Base-by-base conservation (phyloP, 1,140 invertebrate genomes). In the Coenobita brevimanus region DNA sequence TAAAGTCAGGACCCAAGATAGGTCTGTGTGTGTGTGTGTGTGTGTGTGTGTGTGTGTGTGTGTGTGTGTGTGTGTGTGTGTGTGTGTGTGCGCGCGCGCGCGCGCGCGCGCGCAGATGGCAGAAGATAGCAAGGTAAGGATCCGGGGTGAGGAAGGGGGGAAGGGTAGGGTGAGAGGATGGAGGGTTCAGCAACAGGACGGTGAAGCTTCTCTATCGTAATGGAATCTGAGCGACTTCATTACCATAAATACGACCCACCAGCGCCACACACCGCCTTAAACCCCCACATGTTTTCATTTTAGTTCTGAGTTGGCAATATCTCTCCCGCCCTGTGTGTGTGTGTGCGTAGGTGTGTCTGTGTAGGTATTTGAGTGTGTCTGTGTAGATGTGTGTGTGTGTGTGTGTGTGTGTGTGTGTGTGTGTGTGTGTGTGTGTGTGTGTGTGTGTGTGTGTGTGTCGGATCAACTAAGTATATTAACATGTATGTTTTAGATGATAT, bases 191-290 rank as follows among this genome's bases (percentile, higher is more conserved):
- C 69, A 73, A 73, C 69, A 73, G 69, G 41, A 33, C 33, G 30
- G 69, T 38, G 69, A 73, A 73, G 30, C 69, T 41, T n/a, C 30
- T 33, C 69, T 73, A 73, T 73, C 69, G 69, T 73, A 73, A 73
- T 73, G 69, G 69, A 73, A 73, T 73, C 69, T 73, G 33, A 41
- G 24, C 69, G 41, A 36, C 27, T 73, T 73, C 69, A 73, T 73
- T 73, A 73, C 69, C 69, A 73, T 73, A 73, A 73, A 73, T 73
- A 73, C 69, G 69, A 73, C 69, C 30, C 69, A n/a, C 69, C 69
- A n/a, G 24, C 69, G 21, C 69, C 69, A n/a, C 69, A 2, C 41
- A 24, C 69, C 41, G 8, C 64, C 30, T n/a, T n/a, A 24, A 6
- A 24, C 41, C 69, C 69, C 3, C 69, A 17, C 69, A 41, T 30